A percentile compares a stretch with the other conserved stretches of the same genome.
Evolutionary conservation across 2,888 invertebrate genomes (phyloP).

Genomic region (Allygus modestus): DNA sequence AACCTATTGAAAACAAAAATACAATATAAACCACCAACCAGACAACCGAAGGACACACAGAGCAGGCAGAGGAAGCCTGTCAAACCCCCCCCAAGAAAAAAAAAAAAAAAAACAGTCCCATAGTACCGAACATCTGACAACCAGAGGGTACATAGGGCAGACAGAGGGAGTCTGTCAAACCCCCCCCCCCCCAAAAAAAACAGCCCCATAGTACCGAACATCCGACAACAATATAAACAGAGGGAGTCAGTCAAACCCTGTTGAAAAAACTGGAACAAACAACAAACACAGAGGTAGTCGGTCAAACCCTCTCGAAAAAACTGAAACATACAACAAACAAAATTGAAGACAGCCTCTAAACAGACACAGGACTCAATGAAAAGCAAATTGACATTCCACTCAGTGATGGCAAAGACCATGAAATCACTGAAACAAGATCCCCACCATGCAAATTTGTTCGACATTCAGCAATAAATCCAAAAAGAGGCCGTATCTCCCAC

Average conservation of each 20-base stretch:
- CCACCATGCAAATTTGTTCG: neutral
- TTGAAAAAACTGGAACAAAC: neutral
- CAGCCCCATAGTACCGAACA: constrained; percentile 2
- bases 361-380: constrained; percentile 1
- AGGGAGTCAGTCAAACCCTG: neutral
- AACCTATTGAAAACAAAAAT: no score
- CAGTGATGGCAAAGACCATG: constrained; percentile 18
- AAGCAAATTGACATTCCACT: neutral
- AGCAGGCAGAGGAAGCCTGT: no score
- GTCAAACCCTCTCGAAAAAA: constrained; percentile 10
- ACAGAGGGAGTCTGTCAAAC: no score
- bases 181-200: no score
- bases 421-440: constrained; percentile 29
- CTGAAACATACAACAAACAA: neutral
- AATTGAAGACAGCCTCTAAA: neutral
- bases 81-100: no score
- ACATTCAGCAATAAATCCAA: neutral
- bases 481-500: constrained; percentile 2
- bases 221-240: neutral
- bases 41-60: no score
- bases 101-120: no score
- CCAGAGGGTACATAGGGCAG: no score
- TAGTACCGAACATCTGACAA: no score
- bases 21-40: no score
- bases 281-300: neutral